Evolutionary conservation across 1,140 invertebrate genomes (phyloP).

Genomic region (Trichonephila clavipes): DNA sequence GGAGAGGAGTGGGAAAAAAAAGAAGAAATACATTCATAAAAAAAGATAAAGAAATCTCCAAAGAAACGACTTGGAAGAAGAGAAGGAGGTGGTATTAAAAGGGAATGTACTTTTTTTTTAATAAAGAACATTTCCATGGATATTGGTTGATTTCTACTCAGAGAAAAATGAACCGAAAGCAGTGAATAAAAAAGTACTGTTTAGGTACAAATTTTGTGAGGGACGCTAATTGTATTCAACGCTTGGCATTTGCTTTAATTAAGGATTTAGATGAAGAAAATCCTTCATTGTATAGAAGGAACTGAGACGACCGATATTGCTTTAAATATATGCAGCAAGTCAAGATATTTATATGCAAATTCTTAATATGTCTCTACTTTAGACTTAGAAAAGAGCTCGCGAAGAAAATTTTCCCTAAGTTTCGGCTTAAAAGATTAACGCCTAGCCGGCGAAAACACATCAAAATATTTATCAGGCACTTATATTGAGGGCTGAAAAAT

Average conservation of each 20-base stretch:
- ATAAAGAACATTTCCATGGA: conserved; percentile 72
- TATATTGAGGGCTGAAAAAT: conserved; percentile 47
- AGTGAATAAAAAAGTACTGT: conserved; percentile 16
- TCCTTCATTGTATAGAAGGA: conserved; percentile 34
- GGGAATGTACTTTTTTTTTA: conserved; percentile 29
- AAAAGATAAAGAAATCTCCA: neutral
- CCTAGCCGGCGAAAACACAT: conserved; percentile 45
- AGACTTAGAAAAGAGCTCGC: neutral
- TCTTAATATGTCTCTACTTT: conserved; percentile 73
- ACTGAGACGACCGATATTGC: conserved; percentile 37
- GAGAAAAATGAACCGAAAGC: conserved; percentile 35
- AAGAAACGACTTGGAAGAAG: neutral
- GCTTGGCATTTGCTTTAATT: conserved; percentile 71
- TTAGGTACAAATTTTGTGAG: conserved; percentile 40
- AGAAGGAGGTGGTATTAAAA: neutral
- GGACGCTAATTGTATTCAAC: conserved; percentile 74
- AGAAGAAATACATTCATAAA: conserved; percentile 24
- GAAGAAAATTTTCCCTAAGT: conserved; percentile 67
- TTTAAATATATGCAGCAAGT: conserved; percentile 70
- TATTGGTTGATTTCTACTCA: conserved; percentile 64
- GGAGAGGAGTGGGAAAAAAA: neutral
- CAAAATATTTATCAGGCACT: conserved; percentile 75
- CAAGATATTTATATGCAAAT: conserved; percentile 75
- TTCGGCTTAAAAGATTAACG: conserved; percentile 74
- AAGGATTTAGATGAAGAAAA: conserved; percentile 52